phyloP scores from a whole-genome alignment of 2,113 vertebrate genomes.

The Perca flavescens region DNA sequence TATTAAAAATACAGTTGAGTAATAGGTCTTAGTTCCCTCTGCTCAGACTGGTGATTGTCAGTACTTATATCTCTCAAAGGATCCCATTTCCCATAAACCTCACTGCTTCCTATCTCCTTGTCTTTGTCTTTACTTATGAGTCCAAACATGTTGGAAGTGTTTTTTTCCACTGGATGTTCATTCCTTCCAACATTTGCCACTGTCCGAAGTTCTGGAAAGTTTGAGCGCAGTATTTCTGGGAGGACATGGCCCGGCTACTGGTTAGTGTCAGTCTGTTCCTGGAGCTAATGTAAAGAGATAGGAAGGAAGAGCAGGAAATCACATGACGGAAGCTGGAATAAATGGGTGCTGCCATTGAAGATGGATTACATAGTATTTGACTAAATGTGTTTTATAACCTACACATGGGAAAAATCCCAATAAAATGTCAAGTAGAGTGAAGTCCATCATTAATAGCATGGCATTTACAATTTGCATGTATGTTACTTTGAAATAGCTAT shows the following conservation, averaged over 20 bases:
- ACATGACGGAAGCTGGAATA: neutral
- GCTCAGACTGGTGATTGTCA: neutral
- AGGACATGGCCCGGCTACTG: neutral
- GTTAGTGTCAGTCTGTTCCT: slow-evolving; percentile 4
- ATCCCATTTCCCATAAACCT: neutral
- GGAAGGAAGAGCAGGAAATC: slow-evolving; percentile 8
- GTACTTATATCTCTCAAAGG: neutral
- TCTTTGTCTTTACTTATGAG: slow-evolving; percentile 15
- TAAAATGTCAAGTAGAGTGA: no score
- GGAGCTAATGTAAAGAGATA: neutral
- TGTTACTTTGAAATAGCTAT: no score
- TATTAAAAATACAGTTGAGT: no score
- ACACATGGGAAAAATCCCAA: no score
- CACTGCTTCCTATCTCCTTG: slow-evolving; percentile 9
- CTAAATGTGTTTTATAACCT: no score
- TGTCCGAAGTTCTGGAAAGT: slow-evolving; percentile 11
- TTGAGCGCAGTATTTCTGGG: slow-evolving; percentile 12
- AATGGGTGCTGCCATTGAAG: no score
- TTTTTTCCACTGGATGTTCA: slow-evolving; percentile 16
- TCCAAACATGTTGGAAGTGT: slow-evolving; percentile 10
- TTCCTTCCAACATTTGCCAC: slow-evolving; percentile 6
- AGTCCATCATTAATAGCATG: no score
- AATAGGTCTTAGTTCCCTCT: no score
- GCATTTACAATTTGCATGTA: no score
- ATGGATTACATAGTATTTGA: no score